These are phyloP conservation scores for Macrobrachium nipponense DNA, from an alignment of 1,140 invertebrate genomes.

Conservation along the genomic window DNA sequence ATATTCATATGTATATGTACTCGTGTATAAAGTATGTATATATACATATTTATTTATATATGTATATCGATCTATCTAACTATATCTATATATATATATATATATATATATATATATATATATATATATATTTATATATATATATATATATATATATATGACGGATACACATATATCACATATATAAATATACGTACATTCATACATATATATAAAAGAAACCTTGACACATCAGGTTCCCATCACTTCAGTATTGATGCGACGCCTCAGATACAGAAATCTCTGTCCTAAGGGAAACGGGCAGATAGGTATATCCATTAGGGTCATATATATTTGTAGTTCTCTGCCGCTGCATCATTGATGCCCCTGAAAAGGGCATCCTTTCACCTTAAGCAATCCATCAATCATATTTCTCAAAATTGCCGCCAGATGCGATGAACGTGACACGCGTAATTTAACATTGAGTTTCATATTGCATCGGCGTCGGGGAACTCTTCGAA, in stretches of 20 bases:
- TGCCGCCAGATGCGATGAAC: too few relatives aligned
- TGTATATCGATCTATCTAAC: background rate
- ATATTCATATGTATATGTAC: background rate
- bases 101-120: constrained; percentile 10
- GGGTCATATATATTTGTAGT: too few relatives aligned
- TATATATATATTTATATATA: background rate
- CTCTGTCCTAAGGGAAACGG: background rate
- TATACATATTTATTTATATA: background rate
- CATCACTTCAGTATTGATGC: background rate
- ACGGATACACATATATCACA: background rate
- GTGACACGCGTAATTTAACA: too few relatives aligned
- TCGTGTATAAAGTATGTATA: background rate
- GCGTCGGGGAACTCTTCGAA: too few relatives aligned
- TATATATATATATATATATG: constrained; percentile 17
- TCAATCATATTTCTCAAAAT: too few relatives aligned
- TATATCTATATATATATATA: background rate
- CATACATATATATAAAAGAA: background rate
- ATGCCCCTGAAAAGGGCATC: too few relatives aligned
- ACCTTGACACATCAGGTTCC: background rate
- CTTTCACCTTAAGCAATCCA: too few relatives aligned
- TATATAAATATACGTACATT: background rate
- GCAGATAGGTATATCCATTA: too few relatives aligned
- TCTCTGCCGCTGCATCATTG: too few relatives aligned
- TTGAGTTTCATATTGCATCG: too few relatives aligned
- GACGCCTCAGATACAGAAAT: background rate